Evolutionary conservation across 2,113 vertebrate species (phyloP).

Genomic region (Paratilapia polleni): DNA sequence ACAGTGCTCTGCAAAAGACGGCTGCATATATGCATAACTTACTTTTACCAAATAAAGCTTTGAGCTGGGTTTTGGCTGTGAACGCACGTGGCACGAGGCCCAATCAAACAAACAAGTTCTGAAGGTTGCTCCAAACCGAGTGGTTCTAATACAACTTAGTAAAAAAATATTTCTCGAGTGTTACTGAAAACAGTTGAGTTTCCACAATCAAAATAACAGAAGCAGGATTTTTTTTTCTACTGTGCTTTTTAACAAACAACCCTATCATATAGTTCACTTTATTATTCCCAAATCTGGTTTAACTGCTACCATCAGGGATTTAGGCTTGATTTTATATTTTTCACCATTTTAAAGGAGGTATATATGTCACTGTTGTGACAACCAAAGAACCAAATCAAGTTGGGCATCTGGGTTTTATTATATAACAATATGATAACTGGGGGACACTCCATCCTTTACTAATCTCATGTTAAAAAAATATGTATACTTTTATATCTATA

Average conservation of each 20-base stretch:
- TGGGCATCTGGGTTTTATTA: background rate
- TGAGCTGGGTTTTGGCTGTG: background rate
- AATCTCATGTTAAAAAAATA: background rate
- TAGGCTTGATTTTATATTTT: background rate
- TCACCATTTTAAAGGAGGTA: background rate
- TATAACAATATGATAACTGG: background rate
- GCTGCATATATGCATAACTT: background rate
- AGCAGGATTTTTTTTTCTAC: background rate
- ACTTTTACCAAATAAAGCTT: background rate
- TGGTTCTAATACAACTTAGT: conserved; percentile 21
- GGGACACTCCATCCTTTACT: background rate
- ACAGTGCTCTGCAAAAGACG: background rate
- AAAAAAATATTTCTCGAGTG: conserved; percentile 5
- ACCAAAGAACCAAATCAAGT: background rate
- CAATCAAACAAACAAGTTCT: conserved; percentile 33
- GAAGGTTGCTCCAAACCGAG: conserved; percentile 13
- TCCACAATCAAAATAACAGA: conserved; percentile 36
- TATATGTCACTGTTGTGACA: background rate
- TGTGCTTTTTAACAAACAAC: background rate
- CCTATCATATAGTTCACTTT: background rate
- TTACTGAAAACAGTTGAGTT: conserved; percentile 32
- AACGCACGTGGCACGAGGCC: conserved; percentile 14
- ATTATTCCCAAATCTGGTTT: background rate
- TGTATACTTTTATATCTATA: background rate
- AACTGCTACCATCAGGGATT: background rate